phyloP scores from a whole-genome alignment of 2,113 vertebrate species.

The Poecile atricapillus region DNA sequence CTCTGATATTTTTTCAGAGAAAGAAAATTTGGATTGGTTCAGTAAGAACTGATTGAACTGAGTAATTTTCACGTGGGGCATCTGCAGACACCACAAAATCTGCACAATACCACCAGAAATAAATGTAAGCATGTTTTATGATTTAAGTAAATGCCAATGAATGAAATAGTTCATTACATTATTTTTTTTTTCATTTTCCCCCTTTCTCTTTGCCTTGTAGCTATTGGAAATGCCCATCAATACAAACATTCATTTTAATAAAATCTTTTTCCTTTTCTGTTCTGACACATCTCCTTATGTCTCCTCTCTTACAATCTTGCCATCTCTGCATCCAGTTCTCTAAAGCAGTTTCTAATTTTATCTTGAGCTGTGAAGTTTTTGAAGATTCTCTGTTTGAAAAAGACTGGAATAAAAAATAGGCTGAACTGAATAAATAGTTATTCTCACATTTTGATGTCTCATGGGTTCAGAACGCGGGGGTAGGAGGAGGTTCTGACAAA shows the following conservation, averaged over 20 bases:
- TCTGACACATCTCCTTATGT: neutral
- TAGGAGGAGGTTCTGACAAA: neutral
- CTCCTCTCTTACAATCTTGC: neutral
- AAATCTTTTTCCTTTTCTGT: neutral
- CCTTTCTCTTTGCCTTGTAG: neutral
- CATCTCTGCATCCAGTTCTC: neutral
- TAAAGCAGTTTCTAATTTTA: slow-evolving; percentile 57
- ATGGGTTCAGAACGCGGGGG: neutral
- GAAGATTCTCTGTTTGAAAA: slow-evolving; percentile 32
- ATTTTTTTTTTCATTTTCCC: neutral
- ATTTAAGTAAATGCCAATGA: neutral
- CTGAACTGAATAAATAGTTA: slow-evolving; percentile 45
- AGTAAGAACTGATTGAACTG: neutral
- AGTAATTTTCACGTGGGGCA: neutral
- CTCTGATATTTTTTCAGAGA: neutral
- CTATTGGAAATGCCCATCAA: neutral
- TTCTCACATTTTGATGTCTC: slow-evolving; percentile 29
- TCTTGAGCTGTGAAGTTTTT: slow-evolving; percentile 44
- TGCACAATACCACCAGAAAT: neutral
- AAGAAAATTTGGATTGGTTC: neutral
- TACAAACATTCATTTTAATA: neutral
- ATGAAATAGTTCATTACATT: neutral
- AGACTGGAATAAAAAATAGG: slow-evolving; percentile 31
- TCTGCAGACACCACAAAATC: neutral
- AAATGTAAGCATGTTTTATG: neutral